Evolutionary conservation across 2,113 vertebrate genomes (phyloP).

Genomic region (Brienomyrus longianalis): DNA sequence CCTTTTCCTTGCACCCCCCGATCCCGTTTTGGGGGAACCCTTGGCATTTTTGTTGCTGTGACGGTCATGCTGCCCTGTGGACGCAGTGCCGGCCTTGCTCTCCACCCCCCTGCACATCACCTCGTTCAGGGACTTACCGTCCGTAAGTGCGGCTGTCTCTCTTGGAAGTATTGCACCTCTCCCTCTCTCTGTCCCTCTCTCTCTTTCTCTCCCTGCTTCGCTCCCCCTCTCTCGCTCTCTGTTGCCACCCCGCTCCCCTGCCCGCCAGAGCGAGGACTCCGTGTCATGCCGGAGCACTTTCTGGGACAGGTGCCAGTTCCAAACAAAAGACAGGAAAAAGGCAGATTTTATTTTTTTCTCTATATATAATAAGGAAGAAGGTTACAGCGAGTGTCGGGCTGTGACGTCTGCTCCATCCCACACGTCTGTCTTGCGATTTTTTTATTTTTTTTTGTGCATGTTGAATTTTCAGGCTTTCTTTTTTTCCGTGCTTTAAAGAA

Average conservation of each 20-base stretch:
- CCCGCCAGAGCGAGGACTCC: constrained; percentile 66
- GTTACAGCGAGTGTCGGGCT: constrained; percentile 41
- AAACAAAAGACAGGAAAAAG: constrained; percentile 81
- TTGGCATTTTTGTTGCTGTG: constrained; percentile 22
- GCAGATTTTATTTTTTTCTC: constrained; percentile 41
- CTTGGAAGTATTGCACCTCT: constrained; percentile 31
- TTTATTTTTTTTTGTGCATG: background rate
- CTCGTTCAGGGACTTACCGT: constrained; percentile 22
- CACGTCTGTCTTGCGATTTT: constrained; percentile 33
- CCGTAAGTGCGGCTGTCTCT: constrained; percentile 22
- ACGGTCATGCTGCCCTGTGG: constrained; percentile 1
- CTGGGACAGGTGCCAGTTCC: constrained; percentile 87
- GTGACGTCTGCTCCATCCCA: constrained; percentile 36
- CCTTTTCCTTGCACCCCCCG: background rate
- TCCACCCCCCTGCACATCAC: constrained; percentile 28
- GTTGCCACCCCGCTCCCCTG: constrained; percentile 54
- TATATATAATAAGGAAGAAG: constrained; percentile 27
- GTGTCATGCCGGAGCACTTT: constrained; percentile 67
- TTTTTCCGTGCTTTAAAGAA: constrained; percentile 26
- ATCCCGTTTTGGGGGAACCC: background rate
- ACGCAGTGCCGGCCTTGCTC: constrained; percentile 32
- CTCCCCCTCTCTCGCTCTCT: constrained; percentile 38
- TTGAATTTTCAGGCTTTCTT: constrained; percentile 18
- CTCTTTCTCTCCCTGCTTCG: constrained; percentile 31
- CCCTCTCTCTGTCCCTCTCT: constrained; percentile 39